Evolutionary conservation across 2,797 vertebrate species (phyloP), one percentile per base, ranked within the genome.

Genomic region (Dendrocincla tyrannina): DNA sequence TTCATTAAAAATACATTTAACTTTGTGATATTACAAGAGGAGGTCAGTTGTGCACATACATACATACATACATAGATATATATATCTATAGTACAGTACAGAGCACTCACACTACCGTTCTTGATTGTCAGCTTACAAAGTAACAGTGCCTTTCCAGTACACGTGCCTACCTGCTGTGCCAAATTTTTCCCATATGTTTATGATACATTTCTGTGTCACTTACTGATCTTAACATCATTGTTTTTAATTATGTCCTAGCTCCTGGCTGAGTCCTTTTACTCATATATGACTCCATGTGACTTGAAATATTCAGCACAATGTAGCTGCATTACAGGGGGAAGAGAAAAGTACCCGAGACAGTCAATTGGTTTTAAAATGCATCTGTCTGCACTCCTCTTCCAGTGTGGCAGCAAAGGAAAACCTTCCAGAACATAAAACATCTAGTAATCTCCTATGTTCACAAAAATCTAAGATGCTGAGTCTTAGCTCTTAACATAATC

Each of bases 41-140:
- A 60, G 28, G 15, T 59, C 32, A 77, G n/a, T 13, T 86, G 37
- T 8, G 4, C 2, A 2, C 23, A 13, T 10, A 2, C 37, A 11
- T 10, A 4, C 17, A 41, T 3, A 28, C 3, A 25, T 8, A 18
- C 7, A 2, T 46, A 10, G 5, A 7, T 27, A 6, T 6, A 27
- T 3, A 23, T 4, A 33, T 10, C 17, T 10, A 5, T 25, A 33
- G 66, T 7, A 30, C 1, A 35, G n/a, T 23, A 73, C 9, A 68
- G 68, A 60, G 42, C 16, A 63, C 28, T 62, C 9, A 9, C 9
- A 39, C 5, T n/a, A 27, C 73, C 47, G 14, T 30, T 12, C 41
- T 32, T 91, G 13, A 72, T 80, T 68, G 70, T 44, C 62, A 82
- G 49, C 28, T 88, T 64, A 35, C 2, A 41, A 66, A 86, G 6